phyloP scores from a whole-genome alignment of 2,888 invertebrate species.

The Helleia helle region DNA sequence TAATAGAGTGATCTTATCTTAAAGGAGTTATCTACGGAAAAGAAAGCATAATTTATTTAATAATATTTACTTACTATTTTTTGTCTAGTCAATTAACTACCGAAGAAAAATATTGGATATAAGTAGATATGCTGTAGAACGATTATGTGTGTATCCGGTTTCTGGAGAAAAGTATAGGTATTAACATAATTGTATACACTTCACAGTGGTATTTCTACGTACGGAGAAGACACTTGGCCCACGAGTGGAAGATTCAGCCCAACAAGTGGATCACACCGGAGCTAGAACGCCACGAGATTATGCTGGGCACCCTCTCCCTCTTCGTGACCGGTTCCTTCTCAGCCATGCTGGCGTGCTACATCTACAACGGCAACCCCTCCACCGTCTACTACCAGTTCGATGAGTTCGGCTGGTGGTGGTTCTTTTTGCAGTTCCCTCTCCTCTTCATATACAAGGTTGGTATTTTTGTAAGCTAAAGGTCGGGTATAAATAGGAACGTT shows the following conservation, averaged over 20 bases:
- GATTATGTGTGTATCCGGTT: too few relatives aligned
- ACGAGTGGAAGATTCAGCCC: constrained; percentile 84
- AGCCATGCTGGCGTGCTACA: constrained; percentile 77
- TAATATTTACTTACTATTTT: too few relatives aligned
- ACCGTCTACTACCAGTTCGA: constrained; percentile 76
- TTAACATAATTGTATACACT: too few relatives aligned
- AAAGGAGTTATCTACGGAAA: too few relatives aligned
- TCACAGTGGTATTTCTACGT: constrained; percentile 82
- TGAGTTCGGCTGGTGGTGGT: constrained; percentile 79
- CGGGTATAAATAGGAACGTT: too few relatives aligned
- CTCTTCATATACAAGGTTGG: constrained; percentile 77
- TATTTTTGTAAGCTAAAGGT: too few relatives aligned
- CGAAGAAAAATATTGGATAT: too few relatives aligned
- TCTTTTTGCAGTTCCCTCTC: constrained; percentile 76
- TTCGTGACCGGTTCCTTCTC: constrained; percentile 70
- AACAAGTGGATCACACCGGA: constrained; percentile 78
- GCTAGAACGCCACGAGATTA: constrained; percentile 79
- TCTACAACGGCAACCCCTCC: constrained; percentile 78
- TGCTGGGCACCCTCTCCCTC: constrained; percentile 75
- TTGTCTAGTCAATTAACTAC: too few relatives aligned
- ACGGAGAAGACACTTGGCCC: constrained; percentile 70
- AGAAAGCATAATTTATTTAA: too few relatives aligned
- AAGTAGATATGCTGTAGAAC: too few relatives aligned
- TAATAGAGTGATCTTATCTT: too few relatives aligned
- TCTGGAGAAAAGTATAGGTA: too few relatives aligned